phyloP scores from a whole-genome alignment of 37 sponge, comb jelly and placozoan genomes.

The Haliclona indistincta region DNA sequence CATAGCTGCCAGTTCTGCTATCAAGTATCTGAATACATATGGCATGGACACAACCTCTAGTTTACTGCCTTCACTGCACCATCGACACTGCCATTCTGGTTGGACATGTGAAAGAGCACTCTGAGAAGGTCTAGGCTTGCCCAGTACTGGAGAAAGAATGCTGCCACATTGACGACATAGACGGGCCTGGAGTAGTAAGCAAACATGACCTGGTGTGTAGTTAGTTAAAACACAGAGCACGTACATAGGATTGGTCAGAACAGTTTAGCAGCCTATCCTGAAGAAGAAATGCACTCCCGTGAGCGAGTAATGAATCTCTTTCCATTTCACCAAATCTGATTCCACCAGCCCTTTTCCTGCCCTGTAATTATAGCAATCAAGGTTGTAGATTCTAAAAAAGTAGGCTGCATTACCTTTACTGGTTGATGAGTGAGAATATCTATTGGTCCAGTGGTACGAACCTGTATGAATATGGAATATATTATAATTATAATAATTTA shows the following conservation, averaged over 20 bases:
- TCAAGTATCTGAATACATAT: constrained; percentile 88
- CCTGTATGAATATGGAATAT: constrained; percentile 24
- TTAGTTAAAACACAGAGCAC: neutral
- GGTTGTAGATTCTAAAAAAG: neutral
- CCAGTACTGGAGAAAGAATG: constrained; percentile 70
- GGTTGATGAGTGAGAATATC: constrained; percentile 96
- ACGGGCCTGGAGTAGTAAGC: constrained; percentile 31
- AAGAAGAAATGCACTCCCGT: constrained; percentile 91
- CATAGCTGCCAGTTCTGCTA: constrained; percentile 96
- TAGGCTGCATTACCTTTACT: constrained; percentile 47
- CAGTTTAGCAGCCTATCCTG: constrained; percentile 96
- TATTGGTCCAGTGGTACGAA: constrained; percentile 97
- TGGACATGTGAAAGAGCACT: constrained; percentile 35
- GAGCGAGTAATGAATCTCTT: constrained; percentile 89
- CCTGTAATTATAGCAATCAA: constrained; percentile 29
- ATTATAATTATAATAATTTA: neutral
- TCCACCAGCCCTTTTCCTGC: constrained; percentile 81
- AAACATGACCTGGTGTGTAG: neutral
- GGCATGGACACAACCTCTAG: constrained; percentile 80
- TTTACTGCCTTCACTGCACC: constrained; percentile 60
- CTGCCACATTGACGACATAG: constrained; percentile 91
- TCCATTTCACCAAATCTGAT: constrained; percentile 96
- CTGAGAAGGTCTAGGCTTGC: constrained; percentile 30
- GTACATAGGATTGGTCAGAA: constrained; percentile 86
- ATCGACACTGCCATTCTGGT: constrained; percentile 61